Evolutionary conservation across 2,113 vertebrate genomes (phyloP), one percentile per base, ranked within the genome.

Genomic region (Origma solitaria): DNA sequence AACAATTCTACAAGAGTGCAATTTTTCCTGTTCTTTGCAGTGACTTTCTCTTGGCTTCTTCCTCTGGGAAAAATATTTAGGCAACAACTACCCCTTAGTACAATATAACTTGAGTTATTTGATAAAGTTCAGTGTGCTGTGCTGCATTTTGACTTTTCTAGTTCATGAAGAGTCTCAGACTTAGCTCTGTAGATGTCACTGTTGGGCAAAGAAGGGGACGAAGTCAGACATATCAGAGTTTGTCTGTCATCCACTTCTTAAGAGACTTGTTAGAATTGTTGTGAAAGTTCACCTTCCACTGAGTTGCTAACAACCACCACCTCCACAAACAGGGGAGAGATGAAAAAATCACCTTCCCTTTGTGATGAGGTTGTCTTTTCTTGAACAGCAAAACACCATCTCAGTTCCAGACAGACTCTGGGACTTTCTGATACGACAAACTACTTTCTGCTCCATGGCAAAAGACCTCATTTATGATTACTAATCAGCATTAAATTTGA

Each of bases 11-110:
- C 0, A 3, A 82, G 56, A 56, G 30, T 49, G 35, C 76, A 94
- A 92, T 84, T 90, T 88, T 70, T 86, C 57, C 89, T 89, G 64
- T 28, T 94, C 54, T 50, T 88, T 71, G 38, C 57, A 82, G 13
- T 56, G 57, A 83, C 65, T 45, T 53, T 89, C 92, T 85, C 82
- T 92, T 95, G 82, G 76, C 31, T 86, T 88, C 82, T 70, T 88
- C 70, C 40, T 76, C 92, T 94, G 76, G 80, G 69, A 86, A 96
- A 95, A 93, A 70, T 49, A 77, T 53, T 95, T 82, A 40, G 64
- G 78, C 82, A 87, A 66, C 90, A 80, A 50, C 23, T 81, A 83
- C 51, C 30, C 47, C 66, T 80, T 51, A 77, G 65, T 49, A 40
- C 42, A 75, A 70, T 15, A 65, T 42, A 51, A 44, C 20, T 66